Percentiles rank a stretch among this genome's conserved stretches.
These are phyloP conservation scores for Spheniscus mendiculus DNA, from an alignment of 2,113 vertebrate genomes.

Conservation along the genomic window DNA sequence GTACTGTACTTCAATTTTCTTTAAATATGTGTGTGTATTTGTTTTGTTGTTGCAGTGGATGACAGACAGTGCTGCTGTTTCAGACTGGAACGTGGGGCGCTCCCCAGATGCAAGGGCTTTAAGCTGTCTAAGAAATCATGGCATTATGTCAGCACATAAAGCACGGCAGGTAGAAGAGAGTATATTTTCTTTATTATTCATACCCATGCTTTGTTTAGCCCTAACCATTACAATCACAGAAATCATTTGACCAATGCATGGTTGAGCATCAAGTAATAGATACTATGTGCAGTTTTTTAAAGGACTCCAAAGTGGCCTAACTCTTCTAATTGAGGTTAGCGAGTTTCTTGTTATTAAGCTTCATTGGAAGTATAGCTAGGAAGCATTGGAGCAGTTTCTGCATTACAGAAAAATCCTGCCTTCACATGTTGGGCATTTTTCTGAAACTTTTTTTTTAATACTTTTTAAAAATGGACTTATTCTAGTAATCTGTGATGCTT, in stretches of 20 bases:
- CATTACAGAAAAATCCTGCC: not conserved
- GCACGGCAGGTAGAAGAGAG: conserved; percentile 91
- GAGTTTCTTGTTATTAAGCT: not conserved
- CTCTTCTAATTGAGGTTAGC: not conserved
- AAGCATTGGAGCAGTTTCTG: not conserved
- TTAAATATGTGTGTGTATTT: conserved; percentile 70
- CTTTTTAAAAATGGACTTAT: not conserved
- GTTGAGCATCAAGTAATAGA: not conserved
- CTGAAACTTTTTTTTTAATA: not conserved
- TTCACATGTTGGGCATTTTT: not conserved
- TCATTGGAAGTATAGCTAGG: not conserved
- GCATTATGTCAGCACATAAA: conserved; percentile 90
- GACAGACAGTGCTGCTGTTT: conserved; percentile 95
- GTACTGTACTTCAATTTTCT: conserved; percentile 78
- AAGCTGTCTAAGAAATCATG: conserved; percentile 90
- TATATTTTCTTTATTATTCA: conserved; percentile 39
- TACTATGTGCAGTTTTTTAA: not conserved
- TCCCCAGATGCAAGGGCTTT: conserved; percentile 88
- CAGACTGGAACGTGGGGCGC: conserved; percentile 94
- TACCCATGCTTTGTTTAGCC: not conserved
- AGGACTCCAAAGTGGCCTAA: not conserved
- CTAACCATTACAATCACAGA: not conserved
- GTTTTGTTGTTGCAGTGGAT: conserved; percentile 95
- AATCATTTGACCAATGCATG: not conserved
- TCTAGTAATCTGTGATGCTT: not conserved